Base-by-base conservation (phyloP, 2,113 vertebrate genomes). In the Halcyon senegalensis region DNA sequence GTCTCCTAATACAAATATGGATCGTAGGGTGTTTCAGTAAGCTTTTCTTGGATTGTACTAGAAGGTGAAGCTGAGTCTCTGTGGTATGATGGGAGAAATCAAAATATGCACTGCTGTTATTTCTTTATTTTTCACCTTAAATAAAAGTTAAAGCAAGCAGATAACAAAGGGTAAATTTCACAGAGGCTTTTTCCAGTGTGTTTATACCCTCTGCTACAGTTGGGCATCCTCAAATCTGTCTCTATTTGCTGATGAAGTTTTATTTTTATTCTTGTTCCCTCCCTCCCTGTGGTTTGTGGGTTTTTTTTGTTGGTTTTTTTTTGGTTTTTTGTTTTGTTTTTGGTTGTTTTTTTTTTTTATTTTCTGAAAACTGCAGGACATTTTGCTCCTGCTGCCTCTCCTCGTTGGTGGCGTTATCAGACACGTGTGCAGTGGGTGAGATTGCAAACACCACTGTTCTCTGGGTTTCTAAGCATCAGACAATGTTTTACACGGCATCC, bases 401-500 rank as follows among this genome's bases (percentile, higher is more conserved):
- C 72, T 89, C 0, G 9, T 27, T 50, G 60, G 58, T 48, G 60
- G 84, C 12, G 30, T 89, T 95, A 95, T 97, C 97, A 88, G 94
- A 70, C 55, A 21, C 5, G 9, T n/a, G 83, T 86, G 72, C 56
- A 28, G 78, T 4, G 81, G 91, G 51, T 41, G 81, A 93, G 96
- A 95, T 97, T 96, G 95, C 93, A 51, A 85, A 95, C 68, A 13
- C 87, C 27, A 37, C 96, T 30, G 90, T 98, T 99, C 97, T 89
- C 92, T 7, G 58, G 96, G 98, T 97, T 98, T 97, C 96, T 96
- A 93, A 98, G 98, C 98, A 98, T 98, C 97, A 98, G 97, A 97
- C 97, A 97, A 98, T 99, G 98, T 98, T 98, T 98, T 98, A 99
- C 98, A 98, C 86, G 56, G 96, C 84, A 39, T 92, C 97, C 95